Evolutionary conservation across 2,797 vertebrate genomes (phyloP).

Genomic region (Nothura maculosa): DNA sequence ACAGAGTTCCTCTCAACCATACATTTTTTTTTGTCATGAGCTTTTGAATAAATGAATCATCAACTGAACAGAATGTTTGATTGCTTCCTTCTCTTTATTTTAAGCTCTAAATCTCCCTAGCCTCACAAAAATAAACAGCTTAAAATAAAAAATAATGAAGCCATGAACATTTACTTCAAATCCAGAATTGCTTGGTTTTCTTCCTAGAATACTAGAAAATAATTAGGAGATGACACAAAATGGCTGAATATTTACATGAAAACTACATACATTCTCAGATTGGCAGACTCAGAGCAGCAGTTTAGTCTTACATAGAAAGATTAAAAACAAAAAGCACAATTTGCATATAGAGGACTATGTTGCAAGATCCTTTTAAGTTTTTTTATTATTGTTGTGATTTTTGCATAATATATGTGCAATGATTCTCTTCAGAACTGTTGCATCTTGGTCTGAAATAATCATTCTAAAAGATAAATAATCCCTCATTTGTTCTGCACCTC

Average conservation of each 20-base stretch:
- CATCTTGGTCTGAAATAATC: constrained; percentile 70
- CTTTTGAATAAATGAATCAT: constrained; percentile 48
- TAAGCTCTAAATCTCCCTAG: constrained; percentile 13
- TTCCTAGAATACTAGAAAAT: constrained; percentile 52
- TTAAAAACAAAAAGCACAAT: not conserved
- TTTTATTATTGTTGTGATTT: not conserved
- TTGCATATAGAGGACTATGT: not conserved
- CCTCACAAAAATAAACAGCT: constrained; percentile 19
- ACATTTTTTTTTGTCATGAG: not conserved
- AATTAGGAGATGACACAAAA: constrained; percentile 39
- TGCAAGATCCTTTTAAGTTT: not conserved
- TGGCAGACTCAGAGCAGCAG: not conserved
- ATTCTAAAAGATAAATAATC: constrained; percentile 1
- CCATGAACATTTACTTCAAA: not conserved
- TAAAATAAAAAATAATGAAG: constrained; percentile 46
- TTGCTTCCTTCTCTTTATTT: constrained; percentile 55
- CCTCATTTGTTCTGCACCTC: constrained; percentile 50
- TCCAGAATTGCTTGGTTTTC: constrained; percentile 11
- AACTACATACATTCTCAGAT: constrained; percentile 10
- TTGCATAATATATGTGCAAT: constrained; percentile 60
- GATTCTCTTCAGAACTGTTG: constrained; percentile 48
- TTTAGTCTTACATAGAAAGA: constrained; percentile 15
- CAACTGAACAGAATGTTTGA: constrained; percentile 26
- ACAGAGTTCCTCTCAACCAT: constrained; percentile 4
- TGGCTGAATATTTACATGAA: constrained; percentile 17